Conservation (phyloP, 2,888 invertebrate genomes). For the Tinea pellionella region DNA sequence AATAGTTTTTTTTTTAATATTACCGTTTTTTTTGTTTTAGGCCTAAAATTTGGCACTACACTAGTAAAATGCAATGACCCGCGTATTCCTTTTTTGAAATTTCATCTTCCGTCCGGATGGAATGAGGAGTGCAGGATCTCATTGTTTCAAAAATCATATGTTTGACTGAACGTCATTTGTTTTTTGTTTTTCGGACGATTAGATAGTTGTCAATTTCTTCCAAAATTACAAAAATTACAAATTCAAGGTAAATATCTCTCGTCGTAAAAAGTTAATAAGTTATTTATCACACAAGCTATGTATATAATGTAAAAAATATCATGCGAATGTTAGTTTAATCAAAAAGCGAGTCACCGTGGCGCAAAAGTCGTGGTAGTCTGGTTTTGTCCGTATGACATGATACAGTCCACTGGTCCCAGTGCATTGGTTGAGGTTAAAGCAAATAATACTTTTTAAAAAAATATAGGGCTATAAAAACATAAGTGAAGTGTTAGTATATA, state of each 20-base stretch:
- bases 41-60: conserved; percentile 52
- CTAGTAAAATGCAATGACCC: conserved; percentile 57
- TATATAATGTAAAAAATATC: not conserved
- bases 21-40: conserved; percentile 54
- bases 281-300: not conserved
- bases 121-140: conserved; percentile 66
- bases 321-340: not conserved
- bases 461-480: not conserved
- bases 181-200: conserved; percentile 70
- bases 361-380: not conserved
- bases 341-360: not conserved
- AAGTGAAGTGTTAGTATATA: conserved; percentile 34
- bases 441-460: not conserved
- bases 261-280: not conserved
- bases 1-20: conserved; percentile 28
- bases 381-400: not conserved
- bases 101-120: conserved; percentile 59
- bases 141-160: conserved; percentile 69
- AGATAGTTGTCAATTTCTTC: conserved; percentile 65
- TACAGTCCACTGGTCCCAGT: not conserved
- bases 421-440: not conserved
- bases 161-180: conserved; percentile 70
- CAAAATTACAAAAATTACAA: conserved; percentile 69
- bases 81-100: conserved; percentile 64
- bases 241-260: conserved; percentile 55